A percentile compares a stretch with the other conserved stretches of the same genome.
Conservation (phyloP, 2,797 vertebrate species). For the Helostoma temminkii region DNA sequence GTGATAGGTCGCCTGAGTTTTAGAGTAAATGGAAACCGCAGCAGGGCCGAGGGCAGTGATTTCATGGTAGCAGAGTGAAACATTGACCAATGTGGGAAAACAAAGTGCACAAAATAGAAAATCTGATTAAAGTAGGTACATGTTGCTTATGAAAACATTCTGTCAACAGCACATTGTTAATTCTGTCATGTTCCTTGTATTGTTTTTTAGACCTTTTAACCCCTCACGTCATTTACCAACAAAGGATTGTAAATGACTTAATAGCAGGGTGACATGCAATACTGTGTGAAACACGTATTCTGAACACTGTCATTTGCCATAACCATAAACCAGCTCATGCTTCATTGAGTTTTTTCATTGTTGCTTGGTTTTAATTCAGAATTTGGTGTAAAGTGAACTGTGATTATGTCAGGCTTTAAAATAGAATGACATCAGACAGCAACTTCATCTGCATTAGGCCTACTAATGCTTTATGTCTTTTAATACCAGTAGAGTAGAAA, state of each 20-base stretch:
- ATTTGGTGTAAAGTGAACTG: background rate
- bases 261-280: background rate
- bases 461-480: background rate
- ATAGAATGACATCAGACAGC: background rate
- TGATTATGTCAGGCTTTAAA: background rate
- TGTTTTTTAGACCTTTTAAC: constrained; percentile 71
- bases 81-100: constrained; percentile 21
- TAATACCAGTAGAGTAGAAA: background rate
- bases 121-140: constrained; percentile 34
- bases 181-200: constrained; percentile 55
- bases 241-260: constrained; percentile 36
- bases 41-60: no score
- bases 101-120: constrained; percentile 36
- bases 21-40: no score
- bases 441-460: background rate
- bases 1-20: no score
- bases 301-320: background rate
- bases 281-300: constrained; percentile 11
- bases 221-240: constrained; percentile 40
- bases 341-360: background rate
- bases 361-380: background rate
- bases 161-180: constrained; percentile 61
- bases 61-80: constrained; percentile 5
- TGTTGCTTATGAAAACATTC: constrained; percentile 29
- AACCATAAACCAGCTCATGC: background rate